These are phyloP conservation scores for Pyrochroa serraticornis DNA, from an alignment of 2,888 invertebrate species.

Conservation along the genomic window DNA sequence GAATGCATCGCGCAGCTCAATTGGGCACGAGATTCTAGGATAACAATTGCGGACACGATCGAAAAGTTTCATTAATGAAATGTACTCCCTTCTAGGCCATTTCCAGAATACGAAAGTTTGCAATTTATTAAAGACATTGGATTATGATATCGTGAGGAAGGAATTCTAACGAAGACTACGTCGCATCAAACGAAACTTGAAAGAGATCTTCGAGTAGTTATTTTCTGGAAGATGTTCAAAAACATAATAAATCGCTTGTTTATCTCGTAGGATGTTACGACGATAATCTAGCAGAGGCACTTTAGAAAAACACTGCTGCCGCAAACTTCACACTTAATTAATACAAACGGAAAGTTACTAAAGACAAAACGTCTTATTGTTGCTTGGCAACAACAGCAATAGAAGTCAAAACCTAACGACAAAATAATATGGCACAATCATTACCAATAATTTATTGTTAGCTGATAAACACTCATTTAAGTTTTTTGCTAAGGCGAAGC, in stretches of 20 bases:
- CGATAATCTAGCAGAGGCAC: not conserved
- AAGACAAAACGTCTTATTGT: too few relatives aligned
- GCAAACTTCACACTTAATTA: not conserved
- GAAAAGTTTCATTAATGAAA: constrained; percentile 52
- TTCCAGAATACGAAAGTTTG: constrained; percentile 46
- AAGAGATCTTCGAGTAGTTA: not conserved
- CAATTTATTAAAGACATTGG: constrained; percentile 43
- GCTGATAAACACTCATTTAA: too few relatives aligned
- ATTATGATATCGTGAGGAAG: constrained; percentile 34
- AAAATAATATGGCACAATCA: too few relatives aligned
- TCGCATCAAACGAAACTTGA: not conserved
- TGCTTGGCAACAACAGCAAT: too few relatives aligned
- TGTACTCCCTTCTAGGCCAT: constrained; percentile 46
- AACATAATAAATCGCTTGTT: not conserved
- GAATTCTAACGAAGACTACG: constrained; percentile 20
- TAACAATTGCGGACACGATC: constrained; percentile 48
- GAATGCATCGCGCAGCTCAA: constrained; percentile 43
- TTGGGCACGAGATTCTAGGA: constrained; percentile 43
- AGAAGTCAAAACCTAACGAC: too few relatives aligned
- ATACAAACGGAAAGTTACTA: not conserved
- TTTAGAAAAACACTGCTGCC: constrained; percentile 2
- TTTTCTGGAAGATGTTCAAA: constrained; percentile 1
- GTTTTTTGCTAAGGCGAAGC: too few relatives aligned
- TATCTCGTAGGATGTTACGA: not conserved
- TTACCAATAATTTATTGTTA: too few relatives aligned